Base-by-base conservation (phyloP, 2,113 vertebrate genomes). In the Etheostoma spectabile region DNA sequence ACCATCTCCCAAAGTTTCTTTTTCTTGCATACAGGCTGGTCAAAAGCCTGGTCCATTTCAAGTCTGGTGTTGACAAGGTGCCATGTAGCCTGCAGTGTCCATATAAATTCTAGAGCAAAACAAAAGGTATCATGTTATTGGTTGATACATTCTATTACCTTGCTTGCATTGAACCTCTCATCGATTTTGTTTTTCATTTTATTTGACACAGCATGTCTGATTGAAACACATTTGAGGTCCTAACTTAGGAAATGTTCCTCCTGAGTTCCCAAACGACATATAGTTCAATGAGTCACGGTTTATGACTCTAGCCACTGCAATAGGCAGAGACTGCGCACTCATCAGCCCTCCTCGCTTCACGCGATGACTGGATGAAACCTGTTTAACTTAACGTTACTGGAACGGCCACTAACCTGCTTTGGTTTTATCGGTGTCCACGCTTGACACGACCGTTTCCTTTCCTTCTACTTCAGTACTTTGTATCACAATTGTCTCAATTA, bases 1-100 rank as follows among this genome's bases (percentile, higher is more conserved):
- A 94, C 94, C 22, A 83, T 84, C 79, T 95, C 95, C 95, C 95
- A 96, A 0, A 96, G 94, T 81, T 94, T 91, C 92, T 95, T 95
- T 68, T 96, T 96, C 83, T 95, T 96, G 83, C 95, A 96, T 0
- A 95, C 93, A 0, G 95, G 93, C 88, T 95, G 95, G 70, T 94
- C 93, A 38, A 96, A 95, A 3, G 91, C 93, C 24, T 77, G 83
- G 38, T 96, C 95, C 95, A 96, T 95, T 30, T 95, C 94, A 14
- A 96, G 87, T 0, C 95, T 91, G 16, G 88, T 92, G 68, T 90
- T 91, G 49, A 95, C 93, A 1, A 96, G 92, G 70, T 94, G 90
- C 95, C 95, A 96, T 12, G 95, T 96, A 3, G 94, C 94, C 84
- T 95, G 93, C 19, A 95, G 73, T 0, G 94, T 96, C 95, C 95